Conservation (phyloP, 2,113 vertebrate species). For the Macaca mulatta region DNA sequence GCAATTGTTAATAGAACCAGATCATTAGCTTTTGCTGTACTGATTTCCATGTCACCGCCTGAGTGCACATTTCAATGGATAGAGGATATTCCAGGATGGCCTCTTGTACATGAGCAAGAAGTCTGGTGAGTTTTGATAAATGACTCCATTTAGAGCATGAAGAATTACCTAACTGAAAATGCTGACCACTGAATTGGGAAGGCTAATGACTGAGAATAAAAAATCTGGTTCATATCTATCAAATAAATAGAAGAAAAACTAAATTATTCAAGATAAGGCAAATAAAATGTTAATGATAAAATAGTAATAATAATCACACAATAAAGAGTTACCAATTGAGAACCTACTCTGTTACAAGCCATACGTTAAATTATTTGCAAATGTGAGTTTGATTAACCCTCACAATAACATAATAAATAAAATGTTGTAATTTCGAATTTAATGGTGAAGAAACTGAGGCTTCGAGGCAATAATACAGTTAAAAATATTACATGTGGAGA, state of each 20-base stretch:
- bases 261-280: background rate
- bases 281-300: background rate
- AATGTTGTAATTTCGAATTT: background rate
- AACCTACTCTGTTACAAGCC: background rate
- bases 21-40: conserved; percentile 81
- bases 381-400: background rate
- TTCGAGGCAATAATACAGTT: background rate
- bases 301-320: background rate
- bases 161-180: conserved; percentile 64
- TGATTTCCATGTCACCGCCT: conserved; percentile 75
- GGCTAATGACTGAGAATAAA: conserved; percentile 51
- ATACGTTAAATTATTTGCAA: background rate
- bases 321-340: background rate
- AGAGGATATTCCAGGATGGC: conserved; percentile 47
- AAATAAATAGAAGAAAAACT: conserved; percentile 45
- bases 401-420: background rate
- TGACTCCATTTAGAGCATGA: conserved; percentile 66
- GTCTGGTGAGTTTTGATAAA: conserved; percentile 73
- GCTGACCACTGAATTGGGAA: conserved; percentile 63
- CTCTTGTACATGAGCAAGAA: conserved; percentile 63
- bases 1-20: conserved; percentile 82
- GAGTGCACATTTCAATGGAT: conserved; percentile 73
- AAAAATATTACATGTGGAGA: background rate
- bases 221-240: conserved; percentile 37
- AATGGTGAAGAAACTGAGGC: background rate